A percentile compares a stretch with the other conserved stretches of the same genome.
phyloP scores from a whole-genome alignment of 1,140 invertebrate genomes.

The Euura saliciscinereae region DNA sequence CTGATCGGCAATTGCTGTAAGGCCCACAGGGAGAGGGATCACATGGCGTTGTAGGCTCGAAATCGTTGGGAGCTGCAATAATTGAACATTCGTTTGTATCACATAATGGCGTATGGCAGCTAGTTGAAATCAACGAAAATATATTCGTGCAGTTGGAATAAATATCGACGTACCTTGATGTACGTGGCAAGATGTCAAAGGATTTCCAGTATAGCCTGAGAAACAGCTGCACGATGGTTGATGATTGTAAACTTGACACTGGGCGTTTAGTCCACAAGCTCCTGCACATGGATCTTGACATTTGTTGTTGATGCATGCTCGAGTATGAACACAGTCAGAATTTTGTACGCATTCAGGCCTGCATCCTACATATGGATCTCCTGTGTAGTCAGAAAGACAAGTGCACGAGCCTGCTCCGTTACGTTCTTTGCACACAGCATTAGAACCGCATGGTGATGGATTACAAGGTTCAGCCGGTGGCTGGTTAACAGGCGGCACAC shows the following conservation, averaged over 20 bases:
- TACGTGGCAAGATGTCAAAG: conserved; percentile 73
- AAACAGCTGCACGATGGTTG: conserved; percentile 79
- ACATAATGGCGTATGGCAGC: neutral
- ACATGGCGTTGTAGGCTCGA: conserved; percentile 69
- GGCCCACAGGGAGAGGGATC: conserved; percentile 82
- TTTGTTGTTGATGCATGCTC: conserved; percentile 82
- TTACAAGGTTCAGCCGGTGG: conserved; percentile 69
- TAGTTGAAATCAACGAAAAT: neutral
- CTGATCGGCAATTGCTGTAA: conserved; percentile 77
- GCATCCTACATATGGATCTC: conserved; percentile 83
- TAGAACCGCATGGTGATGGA: conserved; percentile 82
- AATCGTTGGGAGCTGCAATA: conserved; percentile 33
- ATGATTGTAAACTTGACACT: conserved; percentile 84
- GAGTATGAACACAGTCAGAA: conserved; percentile 73
- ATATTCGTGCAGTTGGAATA: conserved; percentile 36
- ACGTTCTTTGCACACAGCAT: conserved; percentile 79
- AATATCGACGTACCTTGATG: conserved; percentile 66
- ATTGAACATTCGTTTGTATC: neutral
- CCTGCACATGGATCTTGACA: conserved; percentile 82
- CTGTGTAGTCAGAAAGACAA: conserved; percentile 80
- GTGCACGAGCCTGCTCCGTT: conserved; percentile 80
- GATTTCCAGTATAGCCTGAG: conserved; percentile 77
- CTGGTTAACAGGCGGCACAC: conserved; percentile 30
- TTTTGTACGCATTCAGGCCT: conserved; percentile 84
- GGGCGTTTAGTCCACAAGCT: conserved; percentile 79